Percentiles rank a stretch among this genome's conserved stretches.
Evolutionary conservation across 1,140 invertebrate genomes (phyloP).

Genomic region (Nephotettix cincticeps): DNA sequence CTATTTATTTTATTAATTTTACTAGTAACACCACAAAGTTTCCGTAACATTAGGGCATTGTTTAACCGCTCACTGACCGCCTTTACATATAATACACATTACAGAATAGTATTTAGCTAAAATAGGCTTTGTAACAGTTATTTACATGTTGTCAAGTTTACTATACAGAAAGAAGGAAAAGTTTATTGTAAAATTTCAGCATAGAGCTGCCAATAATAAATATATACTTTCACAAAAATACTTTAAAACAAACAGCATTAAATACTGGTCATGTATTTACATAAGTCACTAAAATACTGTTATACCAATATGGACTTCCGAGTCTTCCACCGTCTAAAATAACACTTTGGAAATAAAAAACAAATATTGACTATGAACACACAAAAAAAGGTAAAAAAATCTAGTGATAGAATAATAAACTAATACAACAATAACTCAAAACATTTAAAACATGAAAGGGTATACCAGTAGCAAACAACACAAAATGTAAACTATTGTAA

Average conservation of each 20-base stretch:
- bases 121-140: conserved; percentile 20
- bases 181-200: conserved; percentile 16
- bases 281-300: conserved; percentile 25
- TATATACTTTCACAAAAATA: conserved; percentile 27
- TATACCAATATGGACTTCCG: conserved; percentile 18
- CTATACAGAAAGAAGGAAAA: conserved; percentile 7
- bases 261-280: conserved; percentile 26
- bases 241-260: conserved; percentile 26
- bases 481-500: background rate
- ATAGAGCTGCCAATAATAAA: conserved; percentile 16
- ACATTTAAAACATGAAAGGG: conserved; percentile 20
- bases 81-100: conserved; percentile 19
- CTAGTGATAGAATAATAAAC: conserved; percentile 1
- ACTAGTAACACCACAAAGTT: background rate
- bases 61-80: background rate
- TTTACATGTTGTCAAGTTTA: conserved; percentile 5
- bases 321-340: background rate
- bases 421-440: conserved; percentile 22
- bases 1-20: conserved; percentile 13
- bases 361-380: conserved; percentile 25
- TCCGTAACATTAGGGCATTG: background rate
- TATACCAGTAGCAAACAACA: conserved; percentile 22
- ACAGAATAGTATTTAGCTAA: background rate
- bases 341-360: conserved; percentile 23
- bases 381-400: conserved; percentile 17